A percentile compares a stretch with the other conserved stretches of the same genome.
phyloP scores from a whole-genome alignment of 2,113 vertebrate genomes.

The Gymnarchus niloticus region DNA sequence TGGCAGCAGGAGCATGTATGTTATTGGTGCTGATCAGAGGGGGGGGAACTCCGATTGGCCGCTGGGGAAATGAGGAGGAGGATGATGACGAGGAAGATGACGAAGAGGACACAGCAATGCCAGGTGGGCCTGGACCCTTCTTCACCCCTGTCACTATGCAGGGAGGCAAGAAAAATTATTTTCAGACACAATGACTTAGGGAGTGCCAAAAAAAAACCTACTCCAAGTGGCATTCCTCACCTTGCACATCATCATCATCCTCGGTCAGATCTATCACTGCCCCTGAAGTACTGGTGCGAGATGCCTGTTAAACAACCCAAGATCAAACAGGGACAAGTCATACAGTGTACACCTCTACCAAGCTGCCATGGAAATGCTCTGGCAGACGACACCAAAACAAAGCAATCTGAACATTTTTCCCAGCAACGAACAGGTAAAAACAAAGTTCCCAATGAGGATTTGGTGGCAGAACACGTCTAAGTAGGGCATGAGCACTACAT shows the following conservation, averaged over 20 bases:
- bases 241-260: constrained; percentile 70
- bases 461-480: not conserved
- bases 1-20: not conserved
- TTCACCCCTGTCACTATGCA: constrained; percentile 61
- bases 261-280: constrained; percentile 71
- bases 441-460: not conserved
- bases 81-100: constrained; percentile 23
- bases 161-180: not conserved
- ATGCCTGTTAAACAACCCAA: not conserved
- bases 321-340: not conserved
- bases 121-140: constrained; percentile 46
- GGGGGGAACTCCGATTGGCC: constrained; percentile 41
- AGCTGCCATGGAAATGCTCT: not conserved
- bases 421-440: not conserved
- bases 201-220: not conserved
- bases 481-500: not conserved
- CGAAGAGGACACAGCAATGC: constrained; percentile 21
- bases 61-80: constrained; percentile 37
- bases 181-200: not conserved
- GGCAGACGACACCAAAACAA: not conserved
- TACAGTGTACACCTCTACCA: not conserved
- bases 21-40: constrained; percentile 41
- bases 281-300: constrained; percentile 52
- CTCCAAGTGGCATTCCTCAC: constrained; percentile 34
- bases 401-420: not conserved